A percentile compares a stretch with the other conserved stretches of the same genome.
These are phyloP conservation scores for Nothocercus nigrocapillus DNA, from an alignment of 2,113 vertebrate species.

Conservation along the genomic window DNA sequence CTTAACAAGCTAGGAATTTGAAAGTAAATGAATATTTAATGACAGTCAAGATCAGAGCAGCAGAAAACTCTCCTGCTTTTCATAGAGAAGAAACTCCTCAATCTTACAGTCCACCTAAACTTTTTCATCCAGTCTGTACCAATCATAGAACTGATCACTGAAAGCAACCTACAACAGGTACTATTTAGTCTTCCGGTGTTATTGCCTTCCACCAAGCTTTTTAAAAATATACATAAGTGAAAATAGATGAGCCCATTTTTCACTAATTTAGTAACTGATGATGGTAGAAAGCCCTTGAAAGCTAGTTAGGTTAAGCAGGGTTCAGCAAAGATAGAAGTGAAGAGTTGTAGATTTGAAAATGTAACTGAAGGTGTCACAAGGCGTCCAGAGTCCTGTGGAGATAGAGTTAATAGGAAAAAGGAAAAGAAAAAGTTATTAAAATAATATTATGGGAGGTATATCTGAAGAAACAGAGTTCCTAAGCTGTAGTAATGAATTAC, in stretches of 20 bases:
- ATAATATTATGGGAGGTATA: background rate
- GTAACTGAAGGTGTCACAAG: background rate
- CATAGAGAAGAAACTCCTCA: background rate
- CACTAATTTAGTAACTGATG: background rate
- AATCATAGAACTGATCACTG: background rate
- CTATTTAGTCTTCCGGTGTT: background rate
- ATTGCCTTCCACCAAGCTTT: background rate
- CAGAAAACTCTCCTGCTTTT: background rate
- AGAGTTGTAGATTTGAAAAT: background rate
- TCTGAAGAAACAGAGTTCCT: background rate
- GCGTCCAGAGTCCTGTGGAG: background rate
- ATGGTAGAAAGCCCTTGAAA: background rate
- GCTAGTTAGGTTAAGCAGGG: background rate
- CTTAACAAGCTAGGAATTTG: conserved; percentile 27
- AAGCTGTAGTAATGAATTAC: background rate
- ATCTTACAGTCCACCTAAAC: background rate
- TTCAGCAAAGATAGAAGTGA: background rate
- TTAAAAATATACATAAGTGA: background rate
- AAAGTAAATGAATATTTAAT: conserved; percentile 51
- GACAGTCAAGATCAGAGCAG: background rate
- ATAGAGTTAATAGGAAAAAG: background rate
- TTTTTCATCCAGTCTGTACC: background rate
- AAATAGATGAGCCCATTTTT: background rate
- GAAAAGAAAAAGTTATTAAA: background rate
- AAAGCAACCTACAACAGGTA: background rate